phyloP scores from a whole-genome alignment of 2,797 vertebrate species.

The Enteromius viviparus region DNA sequence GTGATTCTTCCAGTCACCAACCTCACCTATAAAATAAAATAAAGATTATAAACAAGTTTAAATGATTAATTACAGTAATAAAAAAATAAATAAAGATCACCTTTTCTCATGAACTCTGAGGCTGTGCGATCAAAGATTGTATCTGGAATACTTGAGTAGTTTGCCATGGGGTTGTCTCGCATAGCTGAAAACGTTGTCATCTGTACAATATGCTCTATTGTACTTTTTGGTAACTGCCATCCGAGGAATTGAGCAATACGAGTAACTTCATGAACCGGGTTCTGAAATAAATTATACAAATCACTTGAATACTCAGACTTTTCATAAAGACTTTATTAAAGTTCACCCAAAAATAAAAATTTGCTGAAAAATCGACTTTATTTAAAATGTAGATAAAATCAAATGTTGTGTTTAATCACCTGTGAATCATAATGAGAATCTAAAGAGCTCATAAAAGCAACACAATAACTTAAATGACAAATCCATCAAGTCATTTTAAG shows the following conservation, averaged over 20 bases:
- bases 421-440: not conserved
- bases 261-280: conserved; percentile 72
- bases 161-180: conserved; percentile 75
- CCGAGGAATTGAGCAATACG: conserved; percentile 72
- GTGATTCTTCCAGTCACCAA: conserved; percentile 67
- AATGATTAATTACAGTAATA: not conserved
- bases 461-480: not conserved
- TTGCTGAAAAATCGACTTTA: not conserved
- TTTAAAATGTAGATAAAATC: not conserved
- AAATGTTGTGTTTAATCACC: not conserved
- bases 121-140: conserved; percentile 67
- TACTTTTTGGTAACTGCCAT: conserved; percentile 58
- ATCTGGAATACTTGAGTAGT: conserved; percentile 70
- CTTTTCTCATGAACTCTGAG: conserved; percentile 80
- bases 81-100: conserved; percentile 56
- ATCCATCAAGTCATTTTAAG: not conserved
- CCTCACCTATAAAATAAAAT: conserved; percentile 59
- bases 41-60: not conserved
- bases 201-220: conserved; percentile 64
- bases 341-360: not conserved
- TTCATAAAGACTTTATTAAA: too few species aligned
- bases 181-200: conserved; percentile 76
- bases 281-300: conserved; percentile 58
- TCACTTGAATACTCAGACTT: not conserved
- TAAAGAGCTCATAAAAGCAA: not conserved